Evolutionary conservation across 2,797 vertebrate species (phyloP), one percentile per base, ranked within the genome.

Genomic region (Podarcis siculus): DNA sequence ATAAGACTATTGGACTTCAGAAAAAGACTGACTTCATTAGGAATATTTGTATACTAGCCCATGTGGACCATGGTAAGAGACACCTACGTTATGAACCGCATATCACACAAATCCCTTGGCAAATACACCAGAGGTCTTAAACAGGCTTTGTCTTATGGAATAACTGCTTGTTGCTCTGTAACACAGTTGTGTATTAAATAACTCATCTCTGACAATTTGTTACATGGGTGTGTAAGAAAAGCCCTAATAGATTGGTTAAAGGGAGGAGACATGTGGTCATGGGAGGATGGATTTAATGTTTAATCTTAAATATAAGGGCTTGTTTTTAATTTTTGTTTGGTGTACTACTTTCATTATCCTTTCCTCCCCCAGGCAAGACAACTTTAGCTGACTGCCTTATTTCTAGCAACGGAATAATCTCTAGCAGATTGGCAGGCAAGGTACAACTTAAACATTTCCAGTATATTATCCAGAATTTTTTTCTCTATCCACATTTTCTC

Each of bases 331-430:
- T 17, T 12, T 76, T 39, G 32, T 39, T 58, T 3, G 17, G 7
- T 73, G n/a, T 55, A 8, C 6, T 37, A 19, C 12, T 81, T 27
- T 55, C 58, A 5, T 79, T 30, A 39, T 2, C 17, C 35, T 49
- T 73, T 42, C 32, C 8, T 19, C 17, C 37, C 21, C 58, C 58
- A 89, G 99, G 99, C 1, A 99, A 99, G 97, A 99, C 99, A 0
- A 99, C 98, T 42, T 94, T 99, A 92, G 98, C 98, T 12, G 99
- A 99, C 93, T 98, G 98, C 92, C 97, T 99, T 8, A 98, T 99
- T 86, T 99, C 99, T 1, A 99, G 97, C 95, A 99, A 99, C 89
- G 99, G 99, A 5, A 99, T 99, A 84, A 99, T 99, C 93, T 99
- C 98, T 2, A 98, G 96, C 93, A 97, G 98, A 35, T 96, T 99